Percentiles rank a stretch among this genome's conserved stretches.
These are phyloP conservation scores for Patella pellucida DNA, from an alignment of 2,888 invertebrate genomes.

Conservation along the genomic window DNA sequence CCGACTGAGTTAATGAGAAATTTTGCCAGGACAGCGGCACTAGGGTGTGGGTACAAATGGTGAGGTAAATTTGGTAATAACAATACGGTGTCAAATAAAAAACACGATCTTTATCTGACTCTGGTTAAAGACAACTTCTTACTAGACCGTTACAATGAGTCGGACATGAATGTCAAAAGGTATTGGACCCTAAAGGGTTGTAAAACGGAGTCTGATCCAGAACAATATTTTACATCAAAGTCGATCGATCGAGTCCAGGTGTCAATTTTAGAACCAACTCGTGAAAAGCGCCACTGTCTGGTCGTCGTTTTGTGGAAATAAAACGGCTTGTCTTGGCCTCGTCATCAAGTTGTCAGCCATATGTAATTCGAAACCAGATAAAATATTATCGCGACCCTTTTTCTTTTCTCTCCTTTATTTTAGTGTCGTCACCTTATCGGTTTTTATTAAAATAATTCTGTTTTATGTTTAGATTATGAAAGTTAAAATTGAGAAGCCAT, in stretches of 20 bases:
- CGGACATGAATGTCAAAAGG: background rate
- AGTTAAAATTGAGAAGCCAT: too few species aligned
- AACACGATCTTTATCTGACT: too few species aligned
- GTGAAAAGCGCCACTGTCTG: conserved; percentile 1
- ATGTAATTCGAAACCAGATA: background rate
- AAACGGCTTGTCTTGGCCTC: background rate
- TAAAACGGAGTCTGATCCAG: background rate
- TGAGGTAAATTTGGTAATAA: too few species aligned
- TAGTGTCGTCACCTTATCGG: too few species aligned
- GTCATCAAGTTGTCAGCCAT: background rate
- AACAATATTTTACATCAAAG: background rate
- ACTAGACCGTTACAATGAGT: background rate
- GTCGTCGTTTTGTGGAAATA: background rate
- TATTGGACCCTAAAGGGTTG: background rate
- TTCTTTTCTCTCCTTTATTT: background rate
- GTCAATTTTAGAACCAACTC: background rate
- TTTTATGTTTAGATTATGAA: too few species aligned
- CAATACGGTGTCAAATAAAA: too few species aligned
- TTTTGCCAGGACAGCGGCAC: too few species aligned
- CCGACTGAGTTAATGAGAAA: too few species aligned
- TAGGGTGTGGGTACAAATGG: too few species aligned
- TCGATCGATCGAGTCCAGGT: background rate
- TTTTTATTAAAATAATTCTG: too few species aligned
- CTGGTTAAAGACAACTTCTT: too few species aligned
- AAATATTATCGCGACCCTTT: background rate